Conservation (phyloP, 2,888 invertebrate species). For the Hypercompe scribonia region DNA sequence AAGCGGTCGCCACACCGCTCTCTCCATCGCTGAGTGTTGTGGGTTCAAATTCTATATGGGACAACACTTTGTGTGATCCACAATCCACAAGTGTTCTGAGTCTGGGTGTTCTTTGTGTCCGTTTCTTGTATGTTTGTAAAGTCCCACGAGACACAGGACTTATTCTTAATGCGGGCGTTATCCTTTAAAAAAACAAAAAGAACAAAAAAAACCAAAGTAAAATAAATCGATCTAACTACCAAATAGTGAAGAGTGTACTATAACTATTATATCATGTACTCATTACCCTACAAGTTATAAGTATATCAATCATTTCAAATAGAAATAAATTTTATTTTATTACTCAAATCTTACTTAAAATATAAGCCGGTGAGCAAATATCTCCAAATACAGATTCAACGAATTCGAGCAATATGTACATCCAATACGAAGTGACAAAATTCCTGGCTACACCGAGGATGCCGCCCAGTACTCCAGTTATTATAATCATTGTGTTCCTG, state of each 20-base stretch:
- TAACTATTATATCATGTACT: background rate
- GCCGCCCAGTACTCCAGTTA: conserved; percentile 71
- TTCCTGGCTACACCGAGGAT: conserved; percentile 69
- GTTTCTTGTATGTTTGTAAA: too few relatives aligned
- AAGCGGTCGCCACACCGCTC: too few relatives aligned
- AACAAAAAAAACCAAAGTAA: too few relatives aligned
- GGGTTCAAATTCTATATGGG: too few relatives aligned
- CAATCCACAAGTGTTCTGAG: too few relatives aligned
- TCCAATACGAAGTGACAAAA: conserved; percentile 70
- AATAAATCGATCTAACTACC: too few relatives aligned
- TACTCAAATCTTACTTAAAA: conserved; percentile 63
- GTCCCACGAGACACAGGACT: too few relatives aligned
- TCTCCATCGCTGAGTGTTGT: too few relatives aligned
- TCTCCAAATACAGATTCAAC: conserved; percentile 76
- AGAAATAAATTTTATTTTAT: background rate
- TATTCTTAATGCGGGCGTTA: too few relatives aligned
- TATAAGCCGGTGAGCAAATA: conserved; percentile 70
- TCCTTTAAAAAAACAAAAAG: too few relatives aligned
- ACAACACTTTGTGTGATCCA: too few relatives aligned
- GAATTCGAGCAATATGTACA: conserved; percentile 71
- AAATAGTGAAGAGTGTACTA: background rate
- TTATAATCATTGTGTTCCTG: conserved; percentile 64
- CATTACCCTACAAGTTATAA: background rate
- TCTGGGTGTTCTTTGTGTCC: too few relatives aligned
- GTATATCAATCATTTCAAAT: background rate